Percentiles rank a stretch among this genome's conserved stretches.
Conservation (phyloP, 2,797 vertebrate species). For the Cossypha dichroa region DNA sequence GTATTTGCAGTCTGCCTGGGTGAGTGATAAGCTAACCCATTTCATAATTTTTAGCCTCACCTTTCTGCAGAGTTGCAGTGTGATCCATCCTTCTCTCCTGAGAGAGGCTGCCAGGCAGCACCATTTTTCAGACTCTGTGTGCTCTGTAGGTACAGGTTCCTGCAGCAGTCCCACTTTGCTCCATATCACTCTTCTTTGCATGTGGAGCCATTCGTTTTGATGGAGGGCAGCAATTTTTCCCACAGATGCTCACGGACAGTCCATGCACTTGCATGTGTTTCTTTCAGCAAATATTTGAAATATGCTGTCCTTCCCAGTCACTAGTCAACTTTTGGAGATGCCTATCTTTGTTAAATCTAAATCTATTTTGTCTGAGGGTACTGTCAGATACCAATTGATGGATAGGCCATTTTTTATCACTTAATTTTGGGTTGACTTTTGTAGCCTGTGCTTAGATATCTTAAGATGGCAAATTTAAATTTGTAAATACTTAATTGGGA, state of each 20-base stretch:
- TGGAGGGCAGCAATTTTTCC: background rate
- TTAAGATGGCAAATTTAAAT: background rate
- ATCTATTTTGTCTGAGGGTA: background rate
- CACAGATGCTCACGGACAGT: background rate
- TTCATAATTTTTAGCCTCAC: slow-evolving; percentile 2
- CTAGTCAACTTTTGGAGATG: background rate
- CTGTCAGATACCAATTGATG: background rate
- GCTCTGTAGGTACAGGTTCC: background rate
- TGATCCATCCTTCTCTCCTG: background rate
- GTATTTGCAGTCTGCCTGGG: background rate
- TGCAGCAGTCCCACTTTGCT: background rate
- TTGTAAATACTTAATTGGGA: background rate
- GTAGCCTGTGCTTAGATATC: background rate
- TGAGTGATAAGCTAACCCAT: slow-evolving; percentile 12
- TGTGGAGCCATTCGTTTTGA: background rate
- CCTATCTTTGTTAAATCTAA: background rate
- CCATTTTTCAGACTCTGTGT: background rate
- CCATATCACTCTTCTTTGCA: background rate
- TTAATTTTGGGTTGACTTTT: background rate
- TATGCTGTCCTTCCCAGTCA: background rate
- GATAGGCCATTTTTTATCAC: background rate
- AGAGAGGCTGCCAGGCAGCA: background rate
- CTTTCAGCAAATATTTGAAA: slow-evolving; percentile 9
- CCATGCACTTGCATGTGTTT: background rate
- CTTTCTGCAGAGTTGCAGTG: background rate